Percentiles rank a stretch among this genome's conserved stretches.
Evolutionary conservation across 2,888 invertebrate genomes (phyloP).

Genomic region (Caenorhabditis parvicauda): DNA sequence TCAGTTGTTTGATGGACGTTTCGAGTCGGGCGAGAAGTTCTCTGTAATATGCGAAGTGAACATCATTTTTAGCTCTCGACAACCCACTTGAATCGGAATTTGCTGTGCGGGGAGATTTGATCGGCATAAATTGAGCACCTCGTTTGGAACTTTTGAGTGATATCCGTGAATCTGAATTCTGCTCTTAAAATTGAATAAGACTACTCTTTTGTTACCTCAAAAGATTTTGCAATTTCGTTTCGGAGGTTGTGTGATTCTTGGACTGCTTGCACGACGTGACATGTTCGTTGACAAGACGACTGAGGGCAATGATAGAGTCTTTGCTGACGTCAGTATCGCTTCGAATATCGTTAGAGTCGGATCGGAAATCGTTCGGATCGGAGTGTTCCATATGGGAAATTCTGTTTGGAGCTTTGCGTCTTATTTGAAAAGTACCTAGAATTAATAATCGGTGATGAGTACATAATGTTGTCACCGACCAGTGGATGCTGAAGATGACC

Average conservation of each 20-base stretch:
- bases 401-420: no score
- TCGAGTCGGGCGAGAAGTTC: slow-evolving; percentile 64
- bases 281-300: no score
- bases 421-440: no score
- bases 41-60: slow-evolving; percentile 33
- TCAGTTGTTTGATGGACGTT: slow-evolving; percentile 55
- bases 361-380: no score
- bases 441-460: no score
- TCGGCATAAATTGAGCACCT: slow-evolving; percentile 80
- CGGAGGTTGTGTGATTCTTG: no score
- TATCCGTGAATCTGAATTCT: slow-evolving; percentile 38
- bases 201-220: slow-evolving; percentile 4
- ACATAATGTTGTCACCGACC: no score
- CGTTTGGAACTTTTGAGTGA: slow-evolving; percentile 53
- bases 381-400: no score
- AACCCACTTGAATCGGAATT: slow-evolving; percentile 76
- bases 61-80: background rate
- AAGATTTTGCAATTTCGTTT: slow-evolving; percentile 15
- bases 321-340: no score
- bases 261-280: slow-evolving; percentile 7
- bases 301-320: no score
- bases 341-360: no score
- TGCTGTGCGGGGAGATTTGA: slow-evolving; percentile 79
- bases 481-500: no score
- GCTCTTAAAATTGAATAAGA: background rate